Evolutionary conservation across 2,888 invertebrate species (phyloP).

Genomic region (Agrypnus murinus): DNA sequence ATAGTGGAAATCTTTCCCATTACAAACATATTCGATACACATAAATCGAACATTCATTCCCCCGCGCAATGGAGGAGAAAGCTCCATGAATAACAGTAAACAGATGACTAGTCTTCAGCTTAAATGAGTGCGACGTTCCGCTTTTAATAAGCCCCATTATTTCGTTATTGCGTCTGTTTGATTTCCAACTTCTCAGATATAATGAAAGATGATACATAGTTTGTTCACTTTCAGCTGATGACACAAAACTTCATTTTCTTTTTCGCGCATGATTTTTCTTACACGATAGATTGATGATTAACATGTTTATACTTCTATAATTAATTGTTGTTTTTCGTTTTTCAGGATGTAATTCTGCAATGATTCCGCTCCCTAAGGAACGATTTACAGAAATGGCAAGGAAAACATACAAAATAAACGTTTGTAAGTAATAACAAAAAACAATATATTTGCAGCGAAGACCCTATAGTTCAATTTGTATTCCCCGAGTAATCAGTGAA

Average conservation of each 20-base stretch:
- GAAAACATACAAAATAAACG: too few relatives aligned
- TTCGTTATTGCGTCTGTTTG: slow-evolving; percentile 60
- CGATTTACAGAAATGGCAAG: too few relatives aligned
- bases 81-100: slow-evolving; percentile 63
- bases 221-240: not conserved
- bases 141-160: slow-evolving; percentile 67
- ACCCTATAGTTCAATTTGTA: slow-evolving; percentile 47
- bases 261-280: too few relatives aligned
- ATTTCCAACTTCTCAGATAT: slow-evolving; percentile 41
- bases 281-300: too few relatives aligned
- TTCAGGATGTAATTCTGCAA: too few relatives aligned
- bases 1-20: not conserved
- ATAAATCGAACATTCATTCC: slow-evolving; percentile 7
- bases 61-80: slow-evolving; percentile 63
- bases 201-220: slow-evolving; percentile 45
- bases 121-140: slow-evolving; percentile 64
- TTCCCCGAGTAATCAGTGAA: slow-evolving; percentile 52
- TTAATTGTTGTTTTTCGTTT: too few relatives aligned
- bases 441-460: slow-evolving; percentile 22
- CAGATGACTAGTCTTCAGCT: slow-evolving; percentile 64
- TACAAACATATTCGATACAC: too few relatives aligned
- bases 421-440: too few relatives aligned
- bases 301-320: too few relatives aligned
- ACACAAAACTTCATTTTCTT: too few relatives aligned
- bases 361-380: too few relatives aligned